phyloP scores from a whole-genome alignment of 2,888 invertebrate genomes.

The Silvanus unidentatus region DNA sequence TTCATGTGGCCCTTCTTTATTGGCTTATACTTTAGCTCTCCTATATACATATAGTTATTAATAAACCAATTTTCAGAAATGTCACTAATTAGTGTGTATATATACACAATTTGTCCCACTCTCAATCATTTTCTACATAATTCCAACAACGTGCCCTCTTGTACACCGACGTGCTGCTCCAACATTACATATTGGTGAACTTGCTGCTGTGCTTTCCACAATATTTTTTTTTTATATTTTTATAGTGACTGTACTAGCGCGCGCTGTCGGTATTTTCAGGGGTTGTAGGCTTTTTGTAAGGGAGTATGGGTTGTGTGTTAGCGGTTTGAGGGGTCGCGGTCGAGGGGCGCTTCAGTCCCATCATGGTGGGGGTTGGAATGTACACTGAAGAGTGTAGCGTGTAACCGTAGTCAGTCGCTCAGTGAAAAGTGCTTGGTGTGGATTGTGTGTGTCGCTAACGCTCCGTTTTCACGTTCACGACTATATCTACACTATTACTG shows the following conservation, averaged over 20 bases:
- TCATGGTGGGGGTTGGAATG: constrained; percentile 14
- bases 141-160: too few relatives aligned
- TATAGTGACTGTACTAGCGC: constrained; percentile 27
- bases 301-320: constrained; percentile 44
- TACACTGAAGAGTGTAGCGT: too few relatives aligned
- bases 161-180: too few relatives aligned
- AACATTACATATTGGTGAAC: too few relatives aligned
- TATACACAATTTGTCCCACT: too few relatives aligned
- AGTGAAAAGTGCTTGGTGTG: not conserved
- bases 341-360: constrained; percentile 3
- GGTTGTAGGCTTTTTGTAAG: constrained; percentile 45
- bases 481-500: too few relatives aligned
- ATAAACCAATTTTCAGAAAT: constrained; percentile 24
- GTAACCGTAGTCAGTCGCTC: constrained; percentile 33
- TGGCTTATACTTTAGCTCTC: too few relatives aligned
- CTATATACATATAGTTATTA: constrained; percentile 26
- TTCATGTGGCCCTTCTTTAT: constrained; percentile 16
- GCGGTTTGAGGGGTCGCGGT: constrained; percentile 39
- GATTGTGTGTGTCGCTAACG: constrained; percentile 1
- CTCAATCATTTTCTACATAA: too few relatives aligned
- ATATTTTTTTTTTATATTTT: too few relatives aligned
- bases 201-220: too few relatives aligned
- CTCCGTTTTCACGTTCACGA: not conserved
- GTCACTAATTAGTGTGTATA: constrained; percentile 25
- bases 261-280: constrained; percentile 42